Percentiles rank a stretch among this genome's conserved stretches.
These are phyloP conservation scores for Ganaspis brasiliensis DNA, from an alignment of 2,888 invertebrate genomes.

Conservation along the genomic window DNA sequence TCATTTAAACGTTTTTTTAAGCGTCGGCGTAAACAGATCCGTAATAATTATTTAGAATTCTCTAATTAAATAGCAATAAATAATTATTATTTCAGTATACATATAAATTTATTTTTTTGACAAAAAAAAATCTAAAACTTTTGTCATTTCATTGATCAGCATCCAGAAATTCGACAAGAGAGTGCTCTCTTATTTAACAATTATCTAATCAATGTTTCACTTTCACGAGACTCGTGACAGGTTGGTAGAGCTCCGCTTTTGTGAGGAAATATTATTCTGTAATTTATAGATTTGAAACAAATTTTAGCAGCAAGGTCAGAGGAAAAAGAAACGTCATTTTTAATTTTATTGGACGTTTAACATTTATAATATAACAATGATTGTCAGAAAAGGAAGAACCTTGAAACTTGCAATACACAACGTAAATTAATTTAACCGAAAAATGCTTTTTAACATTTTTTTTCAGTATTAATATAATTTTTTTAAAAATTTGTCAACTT, in stretches of 20 bases:
- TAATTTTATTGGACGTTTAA: slow-evolving; percentile 11
- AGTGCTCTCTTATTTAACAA: slow-evolving; percentile 26
- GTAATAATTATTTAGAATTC: too few relatives aligned
- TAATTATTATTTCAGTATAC: too few relatives aligned
- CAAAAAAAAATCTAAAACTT: too few relatives aligned
- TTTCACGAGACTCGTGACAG: slow-evolving; percentile 30
- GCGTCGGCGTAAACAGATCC: too few relatives aligned
- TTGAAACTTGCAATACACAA: background rate
- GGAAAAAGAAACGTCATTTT: slow-evolving; percentile 12
- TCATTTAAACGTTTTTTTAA: too few relatives aligned
- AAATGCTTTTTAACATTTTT: too few relatives aligned
- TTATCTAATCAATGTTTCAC: slow-evolving; percentile 29
- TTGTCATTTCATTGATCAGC: background rate
- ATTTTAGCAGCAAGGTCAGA: slow-evolving; percentile 1
- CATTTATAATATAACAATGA: background rate
- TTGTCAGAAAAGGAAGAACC: slow-evolving; percentile 14
- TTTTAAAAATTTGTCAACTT: too few relatives aligned
- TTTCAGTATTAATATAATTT: too few relatives aligned
- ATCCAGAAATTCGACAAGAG: background rate
- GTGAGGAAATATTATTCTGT: background rate
- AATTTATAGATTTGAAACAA: slow-evolving; percentile 5
- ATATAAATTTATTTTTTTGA: too few relatives aligned
- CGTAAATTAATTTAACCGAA: too few relatives aligned
- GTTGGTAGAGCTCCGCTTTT: background rate
- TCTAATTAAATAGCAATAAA: too few relatives aligned